A percentile compares a stretch with the other conserved stretches of the same genome.
Conservation (phyloP, 2,113 vertebrate genomes). For the Spea bombifrons region DNA sequence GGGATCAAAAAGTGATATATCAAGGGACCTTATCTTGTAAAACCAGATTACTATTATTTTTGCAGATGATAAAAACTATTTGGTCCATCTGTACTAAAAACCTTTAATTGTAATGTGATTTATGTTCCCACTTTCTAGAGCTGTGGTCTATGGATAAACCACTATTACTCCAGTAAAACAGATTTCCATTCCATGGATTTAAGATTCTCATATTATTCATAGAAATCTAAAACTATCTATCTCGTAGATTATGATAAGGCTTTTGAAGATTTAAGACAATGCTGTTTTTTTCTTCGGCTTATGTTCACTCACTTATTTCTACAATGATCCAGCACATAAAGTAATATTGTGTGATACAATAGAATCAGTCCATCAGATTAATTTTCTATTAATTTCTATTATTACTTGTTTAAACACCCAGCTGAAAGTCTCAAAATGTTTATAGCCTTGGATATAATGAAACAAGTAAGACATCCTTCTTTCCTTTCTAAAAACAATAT, state of each 20-base stretch:
- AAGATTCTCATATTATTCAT: not conserved
- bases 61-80: too few relatives aligned
- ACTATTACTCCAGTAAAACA: not conserved
- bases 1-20: too few relatives aligned
- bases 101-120: not conserved
- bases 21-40: too few relatives aligned
- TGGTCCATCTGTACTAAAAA: too few relatives aligned
- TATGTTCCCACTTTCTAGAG: not conserved
- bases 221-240: not conserved
- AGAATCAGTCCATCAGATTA: not conserved
- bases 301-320: not conserved
- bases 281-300: not conserved
- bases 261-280: not conserved
- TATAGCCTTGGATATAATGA: not conserved
- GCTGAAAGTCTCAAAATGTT: not conserved
- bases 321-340: not conserved
- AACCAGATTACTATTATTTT: too few relatives aligned
- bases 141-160: not conserved
- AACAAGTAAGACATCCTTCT: not conserved
- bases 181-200: not conserved
- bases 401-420: not conserved
- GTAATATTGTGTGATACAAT: not conserved
- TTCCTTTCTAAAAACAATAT: not conserved
- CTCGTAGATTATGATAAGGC: not conserved
- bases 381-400: not conserved